These are phyloP conservation scores for Pharmacophagus antenor DNA, from an alignment of 2,888 invertebrate genomes.

Conservation along the genomic window DNA sequence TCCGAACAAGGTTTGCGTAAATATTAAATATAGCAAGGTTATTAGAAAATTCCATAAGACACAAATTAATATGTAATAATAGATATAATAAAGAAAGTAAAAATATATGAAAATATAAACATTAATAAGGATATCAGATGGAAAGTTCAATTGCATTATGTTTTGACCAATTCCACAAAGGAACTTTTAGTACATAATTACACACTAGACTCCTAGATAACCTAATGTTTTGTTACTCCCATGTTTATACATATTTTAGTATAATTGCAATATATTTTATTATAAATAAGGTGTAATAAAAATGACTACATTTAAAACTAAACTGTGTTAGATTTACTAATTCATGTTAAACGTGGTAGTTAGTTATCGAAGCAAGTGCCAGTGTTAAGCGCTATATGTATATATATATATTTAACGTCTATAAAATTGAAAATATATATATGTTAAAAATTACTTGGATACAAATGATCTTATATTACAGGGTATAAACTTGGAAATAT, in stretches of 20 bases:
- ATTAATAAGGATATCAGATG: background rate
- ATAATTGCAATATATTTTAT: background rate
- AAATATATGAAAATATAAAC: background rate
- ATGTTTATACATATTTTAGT: background rate
- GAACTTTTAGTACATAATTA: background rate
- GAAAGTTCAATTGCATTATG: background rate
- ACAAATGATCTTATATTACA: background rate
- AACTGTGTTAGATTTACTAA: constrained; percentile 2
- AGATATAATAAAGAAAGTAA: background rate
- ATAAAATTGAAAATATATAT: too few relatives aligned
- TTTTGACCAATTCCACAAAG: background rate
- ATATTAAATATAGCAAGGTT: too few relatives aligned
- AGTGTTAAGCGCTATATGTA: too few relatives aligned
- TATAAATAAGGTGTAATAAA: constrained; percentile 11
- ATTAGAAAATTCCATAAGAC: too few relatives aligned
- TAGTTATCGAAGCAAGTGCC: background rate
- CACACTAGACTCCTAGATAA: background rate
- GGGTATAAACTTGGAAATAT: background rate
- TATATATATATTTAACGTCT: too few relatives aligned
- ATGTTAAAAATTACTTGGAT: background rate
- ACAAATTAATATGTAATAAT: background rate
- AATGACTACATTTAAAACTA: constrained; percentile 11
- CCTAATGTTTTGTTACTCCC: background rate
- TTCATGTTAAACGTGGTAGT: background rate
- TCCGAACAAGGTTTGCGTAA: too few relatives aligned